Percentiles rank a stretch among this genome's conserved stretches.
Evolutionary conservation across 2,113 vertebrate species (phyloP).

Genomic region (Corvus hawaiiensis): DNA sequence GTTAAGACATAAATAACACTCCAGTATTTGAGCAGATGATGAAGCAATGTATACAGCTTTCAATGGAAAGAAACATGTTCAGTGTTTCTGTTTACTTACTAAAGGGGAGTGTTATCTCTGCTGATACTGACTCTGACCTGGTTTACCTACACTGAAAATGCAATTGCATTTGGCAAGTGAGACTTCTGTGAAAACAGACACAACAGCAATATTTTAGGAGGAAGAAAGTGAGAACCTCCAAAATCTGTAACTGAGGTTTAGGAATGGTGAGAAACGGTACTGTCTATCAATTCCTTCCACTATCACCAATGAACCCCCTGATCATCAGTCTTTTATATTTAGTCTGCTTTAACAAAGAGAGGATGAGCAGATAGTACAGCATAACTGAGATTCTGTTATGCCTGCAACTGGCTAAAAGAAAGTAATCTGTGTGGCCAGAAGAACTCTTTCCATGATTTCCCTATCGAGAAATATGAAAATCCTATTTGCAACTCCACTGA

Average conservation of each 20-base stretch:
- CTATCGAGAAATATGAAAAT: not conserved
- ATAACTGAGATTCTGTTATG: not conserved
- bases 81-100: not conserved
- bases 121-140: not conserved
- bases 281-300: not conserved
- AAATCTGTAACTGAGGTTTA: not conserved
- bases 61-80: not conserved
- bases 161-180: not conserved
- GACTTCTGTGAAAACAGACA: not conserved
- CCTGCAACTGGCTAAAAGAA: not conserved
- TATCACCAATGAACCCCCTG: not conserved
- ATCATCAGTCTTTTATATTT: fast-evolving
- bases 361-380: not conserved
- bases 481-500: not conserved
- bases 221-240: not conserved
- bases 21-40: fast-evolving
- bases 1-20: not conserved
- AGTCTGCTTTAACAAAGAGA: not conserved
- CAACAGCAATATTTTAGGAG: not conserved
- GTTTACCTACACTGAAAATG: not conserved
- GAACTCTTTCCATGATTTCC: not conserved
- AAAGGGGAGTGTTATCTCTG: not conserved
- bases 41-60: not conserved
- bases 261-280: not conserved
- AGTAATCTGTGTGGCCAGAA: not conserved